Evolutionary conservation across 2,888 invertebrate species (phyloP), one percentile per base, ranked within the genome.

Genomic region (Electrophaes corylata): DNA sequence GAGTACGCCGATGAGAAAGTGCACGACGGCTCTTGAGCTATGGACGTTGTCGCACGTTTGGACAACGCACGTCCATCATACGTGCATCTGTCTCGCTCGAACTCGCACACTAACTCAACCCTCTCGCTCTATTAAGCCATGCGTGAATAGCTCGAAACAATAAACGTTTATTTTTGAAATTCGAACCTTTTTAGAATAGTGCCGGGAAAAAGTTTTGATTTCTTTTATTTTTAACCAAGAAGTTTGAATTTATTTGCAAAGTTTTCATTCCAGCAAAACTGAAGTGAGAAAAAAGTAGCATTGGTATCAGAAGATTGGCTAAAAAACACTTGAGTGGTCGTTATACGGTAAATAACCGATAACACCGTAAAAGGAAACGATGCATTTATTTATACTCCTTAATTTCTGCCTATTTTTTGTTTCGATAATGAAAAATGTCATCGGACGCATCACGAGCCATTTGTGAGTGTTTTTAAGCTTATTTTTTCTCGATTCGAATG

Each of bases 1-100:
- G 87, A 80, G 76, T 79, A 73, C 75, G 79, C 76, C 85, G 84
- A 87, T 89, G 89, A 90, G 89, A 91, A 87, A 90, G 84, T 88
- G 84, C 83, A 84, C 84, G 79, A 75, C 78, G 82, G 73, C 78
- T 66, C 81, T 72, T 89, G 87, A 91, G 84, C 83, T 88, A 90
- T 85, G 83, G 77, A 68, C 77, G 68, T 65, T 80, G 90, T 91
- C 90, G 78, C 73, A 61, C 70, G 76, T 68, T 69, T 77, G 79
- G 86, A 88, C 88, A 78, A 66, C 71, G 72, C 73, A 78, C 84
- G 89, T 91, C 83, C 84, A 85, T 91, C 91, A 90, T 86, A 87
- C 72, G 64, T 70, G 70, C 68, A 31, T 47, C 70, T 65, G 54
- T 89, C 86, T 68, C 77, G 54, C 61, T 88, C 76, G 26, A 69